Base-by-base conservation (phyloP, 2,888 invertebrate genomes). In the Dysmachus trigonus region DNA sequence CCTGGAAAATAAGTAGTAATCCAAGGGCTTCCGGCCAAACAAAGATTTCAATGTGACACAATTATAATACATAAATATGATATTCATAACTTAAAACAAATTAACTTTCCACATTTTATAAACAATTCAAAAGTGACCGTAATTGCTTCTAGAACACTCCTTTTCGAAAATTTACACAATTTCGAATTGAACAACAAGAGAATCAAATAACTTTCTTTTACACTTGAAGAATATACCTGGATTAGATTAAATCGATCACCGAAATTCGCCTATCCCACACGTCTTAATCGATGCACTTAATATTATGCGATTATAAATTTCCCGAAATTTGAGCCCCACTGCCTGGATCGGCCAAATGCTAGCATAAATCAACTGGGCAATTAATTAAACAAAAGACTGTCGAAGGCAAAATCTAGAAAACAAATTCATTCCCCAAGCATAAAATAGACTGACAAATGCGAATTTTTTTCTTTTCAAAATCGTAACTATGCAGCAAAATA, bases 371-470 rank as follows among this genome's bases (percentile, higher is more conserved):
- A 8, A 62, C 62, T 62, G 27, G 62, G 62, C 27, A 62, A 62
- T 62, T 62, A 62, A 62, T 22, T 62, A 30, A 71, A 30, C 35
- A 41, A 82, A 82, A 71, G 35, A 82, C 33, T 3, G 6, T 72
- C 38, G 72, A 72, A 72, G 71, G 83, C 83, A 83, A 4, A 83
- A 83, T 83, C 83, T 83, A 83, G 72, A 83, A 77, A 47, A 72
- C 41, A 53, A 83, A 38, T 38, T 33, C 71, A 72, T 73, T 35
- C 33, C 73, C 18, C 73, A 73, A 73, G 73, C 33, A 73, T 13
- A 73, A 73, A 72, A 83, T 18, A 72, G 35, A 72, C 35, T 73
- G 73, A 31, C 15, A 83, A 53, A 53, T 62, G 53, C 83, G 83
- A 27, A 72, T 83, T 72, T 83, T 83, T 83, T 47, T 77, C 38